Evolutionary conservation across 2,113 vertebrate species (phyloP).

Genomic region (Oriolus oriolus): DNA sequence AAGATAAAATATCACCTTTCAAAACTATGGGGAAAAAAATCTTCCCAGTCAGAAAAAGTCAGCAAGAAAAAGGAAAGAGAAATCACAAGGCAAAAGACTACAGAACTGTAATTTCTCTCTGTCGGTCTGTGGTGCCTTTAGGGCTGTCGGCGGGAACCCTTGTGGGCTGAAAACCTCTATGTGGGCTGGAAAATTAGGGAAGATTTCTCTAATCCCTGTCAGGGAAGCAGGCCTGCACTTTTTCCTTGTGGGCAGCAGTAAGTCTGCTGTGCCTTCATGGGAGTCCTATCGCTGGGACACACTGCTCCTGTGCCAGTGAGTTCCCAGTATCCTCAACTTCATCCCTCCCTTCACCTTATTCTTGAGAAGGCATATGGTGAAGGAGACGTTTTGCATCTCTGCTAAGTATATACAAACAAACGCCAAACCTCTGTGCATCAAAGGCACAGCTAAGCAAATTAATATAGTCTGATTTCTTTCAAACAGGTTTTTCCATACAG

Average conservation of each 20-base stretch:
- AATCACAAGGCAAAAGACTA: background rate
- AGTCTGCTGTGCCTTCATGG: background rate
- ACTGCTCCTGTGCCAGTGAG: background rate
- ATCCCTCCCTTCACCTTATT: background rate
- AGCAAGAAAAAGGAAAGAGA: background rate
- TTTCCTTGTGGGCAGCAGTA: background rate
- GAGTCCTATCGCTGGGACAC: fast-evolving
- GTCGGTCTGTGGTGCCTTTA: background rate
- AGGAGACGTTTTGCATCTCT: background rate
- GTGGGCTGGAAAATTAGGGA: background rate
- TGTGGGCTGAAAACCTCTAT: background rate
- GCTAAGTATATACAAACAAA: background rate
- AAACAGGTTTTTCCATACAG: background rate
- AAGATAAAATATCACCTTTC: constrained; percentile 13
- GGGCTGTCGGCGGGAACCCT: background rate
- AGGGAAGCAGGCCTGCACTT: background rate
- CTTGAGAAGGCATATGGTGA: background rate
- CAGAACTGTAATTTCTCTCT: background rate
- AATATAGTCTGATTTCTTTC: background rate
- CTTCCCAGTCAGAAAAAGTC: background rate
- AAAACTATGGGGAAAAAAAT: background rate
- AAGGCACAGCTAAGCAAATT: background rate
- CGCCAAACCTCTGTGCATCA: background rate
- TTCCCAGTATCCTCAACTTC: background rate
- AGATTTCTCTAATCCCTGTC: background rate